A percentile compares a stretch with the other conserved stretches of the same genome.
Conservation (phyloP, 2,113 vertebrate species). For the Erythrocercus mccallii region DNA sequence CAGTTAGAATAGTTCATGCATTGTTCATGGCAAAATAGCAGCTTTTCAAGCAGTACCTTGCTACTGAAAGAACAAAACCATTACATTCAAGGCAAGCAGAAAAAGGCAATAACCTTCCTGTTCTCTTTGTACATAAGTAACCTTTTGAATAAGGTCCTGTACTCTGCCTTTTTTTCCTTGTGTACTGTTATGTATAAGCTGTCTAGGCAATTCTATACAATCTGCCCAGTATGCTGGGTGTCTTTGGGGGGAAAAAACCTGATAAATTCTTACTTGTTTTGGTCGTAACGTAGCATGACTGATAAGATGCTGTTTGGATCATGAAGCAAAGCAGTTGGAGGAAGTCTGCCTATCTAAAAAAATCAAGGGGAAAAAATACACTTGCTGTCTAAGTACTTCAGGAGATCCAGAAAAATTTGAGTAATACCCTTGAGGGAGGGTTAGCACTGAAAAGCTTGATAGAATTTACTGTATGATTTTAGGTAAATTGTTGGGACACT, state of each 20-base stretch:
- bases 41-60: not conserved
- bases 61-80: not conserved
- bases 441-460: not conserved
- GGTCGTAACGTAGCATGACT: not conserved
- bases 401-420: not conserved
- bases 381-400: not conserved
- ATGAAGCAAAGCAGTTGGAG: not conserved
- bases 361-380: not conserved
- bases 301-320: not conserved
- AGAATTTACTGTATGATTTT: not conserved
- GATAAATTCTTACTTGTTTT: not conserved
- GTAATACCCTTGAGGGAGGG: not conserved
- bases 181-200: not conserved
- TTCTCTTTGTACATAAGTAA: not conserved
- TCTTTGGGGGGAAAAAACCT: not conserved
- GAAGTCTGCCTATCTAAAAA: not conserved
- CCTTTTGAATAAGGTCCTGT: not conserved
- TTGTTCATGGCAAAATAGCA: not conserved
- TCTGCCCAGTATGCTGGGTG: not conserved
- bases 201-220: not conserved
- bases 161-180: not conserved
- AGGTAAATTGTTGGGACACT: not conserved
- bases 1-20: not conserved
- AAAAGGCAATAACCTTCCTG: not conserved
- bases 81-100: not conserved